Percentiles rank a stretch among this genome's conserved stretches.
These are phyloP conservation scores for Caenorhabditis becei DNA, from an alignment of 2,888 invertebrate genomes.

Conservation along the genomic window DNA sequence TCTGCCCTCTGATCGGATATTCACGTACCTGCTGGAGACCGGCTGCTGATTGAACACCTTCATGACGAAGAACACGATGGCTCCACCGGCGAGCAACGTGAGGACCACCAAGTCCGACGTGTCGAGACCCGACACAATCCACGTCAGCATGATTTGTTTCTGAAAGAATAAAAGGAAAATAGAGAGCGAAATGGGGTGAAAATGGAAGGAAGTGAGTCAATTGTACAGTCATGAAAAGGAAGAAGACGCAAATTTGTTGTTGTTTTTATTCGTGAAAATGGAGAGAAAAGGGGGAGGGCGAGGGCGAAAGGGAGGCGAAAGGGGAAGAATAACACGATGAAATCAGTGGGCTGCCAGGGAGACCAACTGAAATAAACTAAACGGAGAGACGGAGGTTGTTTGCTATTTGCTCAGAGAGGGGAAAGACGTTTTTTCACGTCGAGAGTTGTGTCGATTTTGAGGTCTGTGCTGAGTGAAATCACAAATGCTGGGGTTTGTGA, in stretches of 20 bases:
- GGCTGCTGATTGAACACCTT: slow-evolving; percentile 47
- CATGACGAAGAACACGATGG: slow-evolving; percentile 43
- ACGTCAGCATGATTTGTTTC: slow-evolving; percentile 35
- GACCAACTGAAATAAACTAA: neutral
- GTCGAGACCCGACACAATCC: slow-evolving; percentile 51
- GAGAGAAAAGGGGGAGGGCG: neutral
- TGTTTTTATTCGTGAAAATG: neutral
- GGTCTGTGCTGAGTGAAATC: neutral
- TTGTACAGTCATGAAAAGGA: neutral
- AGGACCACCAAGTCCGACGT: slow-evolving; percentile 57
- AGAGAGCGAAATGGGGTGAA: neutral
- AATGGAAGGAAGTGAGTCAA: neutral
- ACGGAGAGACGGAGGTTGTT: neutral
- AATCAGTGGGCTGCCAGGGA: neutral
- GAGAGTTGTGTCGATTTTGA: neutral
- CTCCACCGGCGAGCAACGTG: slow-evolving; percentile 50
- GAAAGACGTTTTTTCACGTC: too few species aligned
- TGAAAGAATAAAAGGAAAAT: neutral
- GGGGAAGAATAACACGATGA: neutral
- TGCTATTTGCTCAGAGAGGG: too few species aligned
- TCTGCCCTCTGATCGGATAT: too few species aligned
- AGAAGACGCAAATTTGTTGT: neutral
- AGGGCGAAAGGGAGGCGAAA: neutral
- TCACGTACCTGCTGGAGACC: slow-evolving; percentile 25
- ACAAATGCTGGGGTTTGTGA: neutral